Evolutionary conservation across 2,888 invertebrate species (phyloP), one percentile per base, ranked within the genome.

Genomic region (Alsophila aescularia): DNA sequence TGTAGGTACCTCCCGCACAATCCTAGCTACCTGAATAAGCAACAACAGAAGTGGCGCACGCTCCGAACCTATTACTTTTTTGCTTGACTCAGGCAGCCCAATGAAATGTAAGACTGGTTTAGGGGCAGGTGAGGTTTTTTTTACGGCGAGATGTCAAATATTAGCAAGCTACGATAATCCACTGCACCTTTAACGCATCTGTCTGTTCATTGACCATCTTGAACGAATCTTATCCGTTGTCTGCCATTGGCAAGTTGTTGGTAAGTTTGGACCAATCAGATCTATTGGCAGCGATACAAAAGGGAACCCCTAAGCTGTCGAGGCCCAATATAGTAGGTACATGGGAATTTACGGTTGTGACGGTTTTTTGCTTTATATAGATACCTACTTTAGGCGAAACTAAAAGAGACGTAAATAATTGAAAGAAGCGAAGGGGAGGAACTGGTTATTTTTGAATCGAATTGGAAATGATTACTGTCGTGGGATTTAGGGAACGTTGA

Each of bases 161-260:
- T 66, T 61, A 56, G 70, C 70, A 75, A 79, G 77, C 65, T 81
- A 56, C 64, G 75, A 74, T 76, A 77, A 71, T 44, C 45, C 51
- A 47, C 37, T 58, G 83, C 83, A 84, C 75, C 79, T 81, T 81
- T 72, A 69, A 52, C 77, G 77, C 85, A 86, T 85, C 85, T 86
- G 85, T 76, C 79, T 70, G 66, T 70, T 62, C 58, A 62, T 52
- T 64, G 66, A 68, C 58, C 69, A 70, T 49, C 44, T 48, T 52
- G 73, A 72, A 72, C 62, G 63, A 75, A 71, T 70, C 73, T 82
- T 85, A 86, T 86, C 86, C 74, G 57, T 44, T 48, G 59, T 54
- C 45, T 69, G 67, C 72, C 59, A 88, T 87, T 87, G 87, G 88
- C 65, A 75, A 72, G 49, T 42, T 58, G 53, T 55, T 52, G 58